phyloP scores from a whole-genome alignment of 2,888 invertebrate genomes.

The Emesis russula region DNA sequence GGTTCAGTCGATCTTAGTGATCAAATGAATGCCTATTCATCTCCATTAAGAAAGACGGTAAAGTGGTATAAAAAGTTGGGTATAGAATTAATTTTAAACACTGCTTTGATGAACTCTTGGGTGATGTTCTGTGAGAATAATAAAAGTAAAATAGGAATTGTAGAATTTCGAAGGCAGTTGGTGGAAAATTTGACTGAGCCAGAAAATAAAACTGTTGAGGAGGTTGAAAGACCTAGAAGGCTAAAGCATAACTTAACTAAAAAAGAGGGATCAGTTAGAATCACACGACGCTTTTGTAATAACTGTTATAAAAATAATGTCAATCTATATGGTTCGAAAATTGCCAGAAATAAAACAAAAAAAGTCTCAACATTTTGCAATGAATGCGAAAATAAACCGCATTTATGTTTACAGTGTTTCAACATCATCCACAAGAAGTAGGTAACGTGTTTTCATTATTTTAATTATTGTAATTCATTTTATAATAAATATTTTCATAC shows the following conservation, averaged over 20 bases:
- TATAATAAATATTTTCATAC: slow-evolving; percentile 11
- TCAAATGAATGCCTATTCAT: slow-evolving; percentile 88
- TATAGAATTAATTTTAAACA: slow-evolving; percentile 89
- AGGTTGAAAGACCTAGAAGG: slow-evolving; percentile 81
- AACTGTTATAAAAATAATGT: slow-evolving; percentile 87
- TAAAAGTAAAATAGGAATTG: slow-evolving; percentile 63
- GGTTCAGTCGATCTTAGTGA: slow-evolving; percentile 90
- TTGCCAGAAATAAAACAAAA: slow-evolving; percentile 88
- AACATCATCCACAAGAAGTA: slow-evolving; percentile 3
- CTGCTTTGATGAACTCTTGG: slow-evolving; percentile 83
- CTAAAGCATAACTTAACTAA: slow-evolving; percentile 82
- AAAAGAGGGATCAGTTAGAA: slow-evolving; percentile 86
- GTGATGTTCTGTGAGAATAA: slow-evolving; percentile 60
- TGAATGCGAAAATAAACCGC: background rate
- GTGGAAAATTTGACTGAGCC: slow-evolving; percentile 67
- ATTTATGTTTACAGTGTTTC: slow-evolving; percentile 14
- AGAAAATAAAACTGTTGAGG: slow-evolving; percentile 73
- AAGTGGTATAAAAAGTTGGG: slow-evolving; percentile 91
- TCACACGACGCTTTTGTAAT: slow-evolving; percentile 85
- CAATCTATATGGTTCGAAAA: slow-evolving; percentile 83
- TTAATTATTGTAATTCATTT: slow-evolving; percentile 15
- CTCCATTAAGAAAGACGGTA: slow-evolving; percentile 88
- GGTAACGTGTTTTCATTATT: background rate
- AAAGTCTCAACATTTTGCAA: slow-evolving; percentile 60
- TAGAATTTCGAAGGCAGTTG: slow-evolving; percentile 68